Base-by-base conservation (phyloP, 2,113 vertebrate species). In the Gasterosteus aculeatus region DNA sequence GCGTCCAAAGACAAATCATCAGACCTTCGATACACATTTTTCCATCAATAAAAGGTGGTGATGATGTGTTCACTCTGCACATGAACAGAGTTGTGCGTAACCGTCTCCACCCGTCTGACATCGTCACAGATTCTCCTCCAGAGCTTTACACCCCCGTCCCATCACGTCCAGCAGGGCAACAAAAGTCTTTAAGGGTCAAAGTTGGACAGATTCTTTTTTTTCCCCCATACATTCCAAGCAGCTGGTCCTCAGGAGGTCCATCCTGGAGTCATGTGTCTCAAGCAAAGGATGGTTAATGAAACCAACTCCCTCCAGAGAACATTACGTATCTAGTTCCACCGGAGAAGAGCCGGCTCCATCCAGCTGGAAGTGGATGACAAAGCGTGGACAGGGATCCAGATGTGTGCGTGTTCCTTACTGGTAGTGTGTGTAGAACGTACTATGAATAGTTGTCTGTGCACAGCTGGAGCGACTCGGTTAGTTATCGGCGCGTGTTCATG, bases 271-370 rank as follows among this genome's bases (percentile, higher is more conserved):
- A 19, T 51, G 38, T 69, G 73, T 80, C 61, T 74, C 57, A 61
- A 76, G 78, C 72, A 59, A 79, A 75, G 57, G 42, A 72, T 31
- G n/a, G 58, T 67, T 78, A 61, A 18, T 69, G 73, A 47, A 76
- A 59, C 65, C 66, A 77, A 78, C 65, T 69, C 69, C 80, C 88
- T 80, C 85, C 41, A 1, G 84, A 88, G 88, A 92, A 53, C 62
- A 71, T 72, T 82, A 41, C 46, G 22, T 77, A 70, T 75, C 81
- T 6, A 1, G 26, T 72, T 75, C 76, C 54, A 46, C 8, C 1
- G 19, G 64, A 75, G 53, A 68, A 60, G 39, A 65, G 41, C 18
- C 11, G 39, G n/a, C 60, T 61, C 74, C 10, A 47, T 86, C 75
- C 71, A 87, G 56, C 80, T 80, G 60, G 69, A 81, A 41, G 41